Evolutionary conservation across 2,113 vertebrate species (phyloP).

Genomic region (Periophthalmodon schlosseri): DNA sequence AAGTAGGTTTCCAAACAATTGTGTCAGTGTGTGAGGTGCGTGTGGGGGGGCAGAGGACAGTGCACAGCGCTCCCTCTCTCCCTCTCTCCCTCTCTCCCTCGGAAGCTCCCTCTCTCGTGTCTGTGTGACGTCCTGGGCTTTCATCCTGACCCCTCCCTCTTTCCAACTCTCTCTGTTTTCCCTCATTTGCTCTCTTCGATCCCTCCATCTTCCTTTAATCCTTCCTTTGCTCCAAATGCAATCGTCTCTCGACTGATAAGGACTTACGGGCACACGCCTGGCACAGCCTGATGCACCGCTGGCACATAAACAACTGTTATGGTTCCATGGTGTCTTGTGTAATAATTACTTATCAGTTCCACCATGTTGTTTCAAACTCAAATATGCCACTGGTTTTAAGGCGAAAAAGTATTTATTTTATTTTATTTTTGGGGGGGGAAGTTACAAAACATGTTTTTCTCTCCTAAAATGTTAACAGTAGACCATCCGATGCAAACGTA

Average conservation of each 20-base stretch:
- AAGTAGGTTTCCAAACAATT: slow-evolving; percentile 41
- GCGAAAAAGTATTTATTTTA: background rate
- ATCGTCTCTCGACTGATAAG: slow-evolving; percentile 60
- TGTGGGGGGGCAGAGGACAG: slow-evolving; percentile 24
- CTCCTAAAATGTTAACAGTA: no score
- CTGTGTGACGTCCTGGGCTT: slow-evolving; percentile 62
- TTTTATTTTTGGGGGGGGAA: background rate
- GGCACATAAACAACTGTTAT: slow-evolving; percentile 6
- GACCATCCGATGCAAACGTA: no score
- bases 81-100: slow-evolving; percentile 43
- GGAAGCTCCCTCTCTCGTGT: no score
- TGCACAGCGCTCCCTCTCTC: slow-evolving; percentile 42
- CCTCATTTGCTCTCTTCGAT: slow-evolving; percentile 45
- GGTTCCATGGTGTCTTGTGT: background rate
- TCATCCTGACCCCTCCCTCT: slow-evolving; percentile 61
- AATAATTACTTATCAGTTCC: background rate
- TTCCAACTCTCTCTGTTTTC: slow-evolving; percentile 37
- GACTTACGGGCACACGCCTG: slow-evolving; percentile 23
- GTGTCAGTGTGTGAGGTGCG: slow-evolving; percentile 19
- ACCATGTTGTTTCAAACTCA: background rate
- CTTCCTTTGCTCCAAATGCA: slow-evolving; percentile 47
- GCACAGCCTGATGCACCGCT: slow-evolving; percentile 4
- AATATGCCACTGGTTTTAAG: no score
- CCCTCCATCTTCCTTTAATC: slow-evolving; percentile 29
- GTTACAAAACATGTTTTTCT: background rate